Evolutionary conservation across 1,140 invertebrate genomes (phyloP).

Genomic region (Pachypsylla venusta): DNA sequence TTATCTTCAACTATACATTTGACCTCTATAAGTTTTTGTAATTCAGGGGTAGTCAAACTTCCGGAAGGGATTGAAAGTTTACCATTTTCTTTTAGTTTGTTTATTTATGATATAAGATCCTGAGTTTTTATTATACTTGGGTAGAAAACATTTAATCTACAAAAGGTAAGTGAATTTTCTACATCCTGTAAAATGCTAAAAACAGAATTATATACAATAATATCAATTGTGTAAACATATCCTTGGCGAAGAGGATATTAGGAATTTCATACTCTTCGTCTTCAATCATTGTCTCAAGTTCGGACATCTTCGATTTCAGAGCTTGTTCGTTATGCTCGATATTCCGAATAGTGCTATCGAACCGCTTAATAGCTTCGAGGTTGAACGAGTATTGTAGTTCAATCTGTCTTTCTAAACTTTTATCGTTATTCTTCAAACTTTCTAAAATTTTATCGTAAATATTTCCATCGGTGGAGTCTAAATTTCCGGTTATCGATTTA

Average conservation of each 20-base stretch:
- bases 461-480: not conserved
- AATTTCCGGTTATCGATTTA: not conserved
- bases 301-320: not conserved
- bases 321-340: conserved; percentile 1
- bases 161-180: not conserved
- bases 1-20: not conserved
- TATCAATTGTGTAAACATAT: not conserved
- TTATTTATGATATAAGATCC: not conserved
- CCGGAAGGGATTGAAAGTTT: not conserved
- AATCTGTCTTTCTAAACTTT: not conserved
- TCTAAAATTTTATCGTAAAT: conserved; percentile 9
- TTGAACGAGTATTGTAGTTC: conserved; percentile 1
- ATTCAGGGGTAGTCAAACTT: not conserved
- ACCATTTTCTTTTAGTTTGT: not conserved
- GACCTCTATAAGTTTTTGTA: not conserved
- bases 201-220: not conserved
- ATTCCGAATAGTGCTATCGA: not conserved
- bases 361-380: not conserved
- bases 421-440: not conserved
- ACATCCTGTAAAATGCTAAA: not conserved
- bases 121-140: not conserved
- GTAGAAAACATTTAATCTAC: not conserved
- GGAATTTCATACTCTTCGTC: not conserved
- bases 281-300: not conserved
- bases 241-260: not conserved